Base-by-base conservation (phyloP, 2,113 vertebrate genomes). In the Neotragus pygmaeus region DNA sequence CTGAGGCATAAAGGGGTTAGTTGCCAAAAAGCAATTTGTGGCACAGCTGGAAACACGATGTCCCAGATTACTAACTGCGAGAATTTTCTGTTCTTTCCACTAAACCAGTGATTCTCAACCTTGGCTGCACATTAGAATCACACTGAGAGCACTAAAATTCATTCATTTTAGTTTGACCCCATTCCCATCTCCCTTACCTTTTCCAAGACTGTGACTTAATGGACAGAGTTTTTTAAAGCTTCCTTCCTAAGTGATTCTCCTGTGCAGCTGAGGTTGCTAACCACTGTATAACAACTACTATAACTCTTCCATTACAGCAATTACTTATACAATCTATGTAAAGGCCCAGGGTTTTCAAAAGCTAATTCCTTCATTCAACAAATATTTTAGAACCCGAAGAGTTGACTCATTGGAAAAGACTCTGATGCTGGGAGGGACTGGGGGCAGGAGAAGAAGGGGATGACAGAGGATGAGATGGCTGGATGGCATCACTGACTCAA, bases 11-110 rank as follows among this genome's bases (percentile, higher is more conserved):
- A 94, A 89, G 30, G 7, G 66, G 2, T 83, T 87, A 92, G 30
- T 30, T 88, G 51, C 25, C 88, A 96, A 97, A 94, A 96, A 94
- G 53, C 30, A 77, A 15, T 78, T 17, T 85, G 53, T 53, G 36
- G 45, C n/a, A 85, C 27, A 89, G 27, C 30, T 91, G 47, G 17
- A 2, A 91, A 88, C 15, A 96, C 2, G 92, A 39, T 60, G 49
- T 66, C 45, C 75, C 36, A 97, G 27, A 91, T 93, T 90, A 95
- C 23, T 39, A 36, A 92, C 64, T 92, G 16, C 53, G 36, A 83
- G 47, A 95, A 96, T 88, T 80, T 62, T 97, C 39, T 70, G 19
- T 85, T 95, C 58, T 97, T 94, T 97, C 58, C 60, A 94, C 28
- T 95, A 92, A 92, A 81, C 28, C 39, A 96, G 33, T 86, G 27